Evolutionary conservation across 2,888 invertebrate genomes (phyloP), one percentile per base, ranked within the genome.

Genomic region (Epinotia brunnichana): DNA sequence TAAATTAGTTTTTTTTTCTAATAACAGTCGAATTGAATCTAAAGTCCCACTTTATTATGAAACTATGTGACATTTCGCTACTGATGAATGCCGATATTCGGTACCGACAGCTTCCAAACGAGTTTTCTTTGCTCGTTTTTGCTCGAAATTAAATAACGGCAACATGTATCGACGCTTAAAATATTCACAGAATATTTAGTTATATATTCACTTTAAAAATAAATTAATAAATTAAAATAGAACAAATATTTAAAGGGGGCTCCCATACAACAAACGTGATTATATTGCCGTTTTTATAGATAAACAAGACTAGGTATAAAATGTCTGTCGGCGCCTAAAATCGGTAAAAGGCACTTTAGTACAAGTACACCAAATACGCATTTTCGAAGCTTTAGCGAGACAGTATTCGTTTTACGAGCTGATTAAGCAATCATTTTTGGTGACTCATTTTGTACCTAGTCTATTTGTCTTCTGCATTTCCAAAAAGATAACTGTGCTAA

Each of bases 331-430:
- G 48, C 48, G 44, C 44, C 44, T 51, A 11, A 53, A 53, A 48
- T 62, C 44, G 61, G 21, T 24, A 15, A 15, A n/a, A 61, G n/a
- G 4, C 24, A 61, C 4, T 59, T 59, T 13, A 29, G 24, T 48
- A 48, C 44, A 62, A 48, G 24, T 48, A 48, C 19, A 48, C 62
- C 62, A 62, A 29, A 62, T 62, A 62, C 17, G 62, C 62, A 62
- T 62, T 62, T 62, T 61, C 1, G 2, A 62, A 62, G 48, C 24
- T 62, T 48, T 62, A 62, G 48, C 24, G 48, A 48, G 39, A 7
- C 7, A n/a, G 48, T 48, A 48, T n/a, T n/a, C 48, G 48, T 48
- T 48, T 48, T 48, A 48, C n/a, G 48, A 48, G 4, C 44, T 44
- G 5, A 44, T 4, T 15, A 44, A 44, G 15, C 15, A 44, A 44